A percentile compares a stretch with the other conserved stretches of the same genome.
These are phyloP conservation scores for Pholis gunnellus DNA, from an alignment of 2,113 vertebrate species.

Conservation along the genomic window DNA sequence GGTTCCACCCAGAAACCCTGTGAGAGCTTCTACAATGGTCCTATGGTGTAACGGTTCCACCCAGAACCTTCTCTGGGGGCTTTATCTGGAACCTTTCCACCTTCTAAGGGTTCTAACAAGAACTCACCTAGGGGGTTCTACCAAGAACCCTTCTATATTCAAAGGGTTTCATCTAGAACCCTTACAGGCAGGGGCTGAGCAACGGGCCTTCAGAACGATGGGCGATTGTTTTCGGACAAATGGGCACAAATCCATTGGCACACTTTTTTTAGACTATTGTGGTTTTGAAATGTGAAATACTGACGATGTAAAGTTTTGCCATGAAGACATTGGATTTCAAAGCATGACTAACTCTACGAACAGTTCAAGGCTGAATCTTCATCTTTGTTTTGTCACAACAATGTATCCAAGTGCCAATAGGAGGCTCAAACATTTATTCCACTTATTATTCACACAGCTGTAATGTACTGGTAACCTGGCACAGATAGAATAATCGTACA, in stretches of 20 bases:
- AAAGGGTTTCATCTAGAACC: background rate
- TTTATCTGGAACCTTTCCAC: too few relatives aligned
- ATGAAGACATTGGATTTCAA: background rate
- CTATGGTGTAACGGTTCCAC: too few relatives aligned
- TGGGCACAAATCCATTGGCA: too few relatives aligned
- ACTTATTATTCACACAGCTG: background rate
- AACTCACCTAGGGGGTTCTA: background rate
- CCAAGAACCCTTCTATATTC: background rate
- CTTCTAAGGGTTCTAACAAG: too few relatives aligned
- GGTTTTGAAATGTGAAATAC: background rate
- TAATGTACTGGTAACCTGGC: background rate
- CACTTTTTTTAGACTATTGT: background rate
- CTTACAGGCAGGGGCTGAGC: too few relatives aligned
- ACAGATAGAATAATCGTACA: background rate
- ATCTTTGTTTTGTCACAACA: background rate
- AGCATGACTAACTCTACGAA: background rate
- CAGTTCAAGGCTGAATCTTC: background rate
- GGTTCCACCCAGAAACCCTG: too few relatives aligned
- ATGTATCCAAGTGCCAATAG: background rate
- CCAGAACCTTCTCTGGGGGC: too few relatives aligned
- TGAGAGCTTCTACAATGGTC: too few relatives aligned
- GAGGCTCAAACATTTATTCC: background rate
- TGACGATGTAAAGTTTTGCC: background rate
- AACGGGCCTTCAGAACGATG: too few relatives aligned
- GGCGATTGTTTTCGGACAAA: too few relatives aligned